Evolutionary conservation across 2,113 vertebrate genomes (phyloP), one percentile per base, ranked within the genome.

Genomic region (Trogon melanurus): DNA sequence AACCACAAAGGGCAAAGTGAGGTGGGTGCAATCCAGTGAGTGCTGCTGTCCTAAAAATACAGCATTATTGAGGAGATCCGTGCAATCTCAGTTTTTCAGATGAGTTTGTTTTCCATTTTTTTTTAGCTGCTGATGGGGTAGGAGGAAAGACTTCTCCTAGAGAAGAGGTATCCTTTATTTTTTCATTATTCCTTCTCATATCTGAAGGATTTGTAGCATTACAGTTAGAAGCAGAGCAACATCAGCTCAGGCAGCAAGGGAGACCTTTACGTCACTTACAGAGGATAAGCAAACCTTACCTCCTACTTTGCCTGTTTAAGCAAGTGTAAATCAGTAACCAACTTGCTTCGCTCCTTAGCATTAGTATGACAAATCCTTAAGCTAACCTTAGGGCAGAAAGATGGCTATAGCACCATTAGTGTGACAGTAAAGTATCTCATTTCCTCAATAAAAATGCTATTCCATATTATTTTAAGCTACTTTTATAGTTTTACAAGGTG

Each of bases 271-370:
- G 85, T 92, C 58, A 50, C 27, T 83, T 51, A 74, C 8, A 80
- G 26, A 86, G 38, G 51, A 53, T 53, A 89, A 74, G 32, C 44
- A 71, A 30, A 26, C 36, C 44, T 78, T 92, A 95, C 83, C 89
- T 95, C 95, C 93, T 84, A 84, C 94, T 93, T 60, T 7, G 89
- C 57, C 83, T 93, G 65, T 93, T 93, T 92, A 95, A 93, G 25
- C 74, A 93, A 78, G 91, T n/a, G 93, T 95, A 93, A 97, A 97
- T 96, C 80, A 96, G 94, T 97, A 96, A 97, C 93, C 73, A 89
- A 65, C 86, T 53, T 75, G 86, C 78, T 95, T 89, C 86, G 72
- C 80, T 91, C n/a, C 29, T 29, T 79, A 89, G 48, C 57, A 69
- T 95, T 97, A 84, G 21, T 81, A 60, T 29, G 86, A 81, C 93